Conservation (phyloP, 2,113 vertebrate genomes). For the Leucoraja erinaceus region DNA sequence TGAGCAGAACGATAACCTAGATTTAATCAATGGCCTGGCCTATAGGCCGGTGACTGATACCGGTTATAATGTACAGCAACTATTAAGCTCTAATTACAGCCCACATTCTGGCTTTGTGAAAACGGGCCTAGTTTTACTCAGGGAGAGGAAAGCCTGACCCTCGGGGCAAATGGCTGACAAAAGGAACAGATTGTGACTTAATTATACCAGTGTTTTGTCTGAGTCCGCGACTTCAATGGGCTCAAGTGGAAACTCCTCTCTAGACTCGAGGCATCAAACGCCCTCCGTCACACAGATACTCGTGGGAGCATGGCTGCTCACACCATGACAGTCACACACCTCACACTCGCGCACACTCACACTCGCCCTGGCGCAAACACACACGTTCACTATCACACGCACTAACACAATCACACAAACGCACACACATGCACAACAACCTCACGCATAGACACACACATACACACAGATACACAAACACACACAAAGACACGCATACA, state of each 20-base stretch:
- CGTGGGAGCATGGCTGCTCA: too few species aligned
- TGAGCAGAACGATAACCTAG: slow-evolving; percentile 47
- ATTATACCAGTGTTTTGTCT: slow-evolving; percentile 57
- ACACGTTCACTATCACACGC: not conserved
- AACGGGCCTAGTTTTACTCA: slow-evolving; percentile 54
- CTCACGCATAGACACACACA: too few species aligned
- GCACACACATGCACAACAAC: too few species aligned
- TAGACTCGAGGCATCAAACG: not conserved
- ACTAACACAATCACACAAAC: not conserved
- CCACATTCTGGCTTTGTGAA: slow-evolving; percentile 48
- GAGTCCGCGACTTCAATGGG: slow-evolving; percentile 47
- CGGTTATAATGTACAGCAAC: slow-evolving; percentile 45
- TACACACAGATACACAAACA: too few species aligned
- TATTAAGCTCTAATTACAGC: slow-evolving; percentile 49
- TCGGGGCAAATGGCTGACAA: slow-evolving; percentile 57
- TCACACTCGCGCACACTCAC: too few species aligned
- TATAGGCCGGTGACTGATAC: slow-evolving; percentile 47
- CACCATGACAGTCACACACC: too few species aligned
- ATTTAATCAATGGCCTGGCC: slow-evolving; percentile 54
- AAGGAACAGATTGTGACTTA: slow-evolving; percentile 55
- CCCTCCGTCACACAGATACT: not conserved
- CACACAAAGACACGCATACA: too few species aligned
- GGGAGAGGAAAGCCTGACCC: slow-evolving; percentile 45
- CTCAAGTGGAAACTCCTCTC: not conserved
- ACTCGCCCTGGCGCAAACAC: too few species aligned